Conservation (phyloP, 1,140 invertebrate genomes). For the Chrysopa pallens region DNA sequence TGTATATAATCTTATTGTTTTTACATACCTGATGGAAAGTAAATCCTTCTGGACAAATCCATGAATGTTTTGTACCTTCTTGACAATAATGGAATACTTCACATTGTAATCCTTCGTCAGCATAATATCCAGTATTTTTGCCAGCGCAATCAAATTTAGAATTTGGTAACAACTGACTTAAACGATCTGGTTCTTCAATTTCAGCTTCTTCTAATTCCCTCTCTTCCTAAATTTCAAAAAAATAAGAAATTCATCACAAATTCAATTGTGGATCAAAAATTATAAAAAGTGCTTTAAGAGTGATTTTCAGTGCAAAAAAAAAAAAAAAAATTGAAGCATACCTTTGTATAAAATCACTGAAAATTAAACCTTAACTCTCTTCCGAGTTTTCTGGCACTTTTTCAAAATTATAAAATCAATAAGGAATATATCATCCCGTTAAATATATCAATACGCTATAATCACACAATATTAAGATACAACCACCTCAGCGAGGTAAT, state of each 20-base stretch:
- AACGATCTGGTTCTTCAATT: constrained; percentile 68
- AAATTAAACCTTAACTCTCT: not conserved
- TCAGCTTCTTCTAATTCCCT: constrained; percentile 49
- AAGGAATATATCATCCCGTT: too few relatives aligned
- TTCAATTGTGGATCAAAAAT: too few relatives aligned
- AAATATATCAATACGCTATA: too few relatives aligned
- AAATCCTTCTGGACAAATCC: constrained; percentile 84
- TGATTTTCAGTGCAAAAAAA: too few relatives aligned
- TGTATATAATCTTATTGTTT: too few relatives aligned
- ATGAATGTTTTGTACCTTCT: constrained; percentile 75
- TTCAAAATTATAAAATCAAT: too few relatives aligned
- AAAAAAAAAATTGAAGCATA: too few relatives aligned
- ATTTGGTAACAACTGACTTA: constrained; percentile 57
- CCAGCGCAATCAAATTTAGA: constrained; percentile 66
- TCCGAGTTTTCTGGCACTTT: too few relatives aligned
- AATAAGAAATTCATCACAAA: not conserved
- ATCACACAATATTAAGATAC: too few relatives aligned
- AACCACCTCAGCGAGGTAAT: too few relatives aligned
- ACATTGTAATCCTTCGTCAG: constrained; percentile 72
- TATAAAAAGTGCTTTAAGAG: too few relatives aligned
- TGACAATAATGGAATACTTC: constrained; percentile 92
- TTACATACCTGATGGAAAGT: constrained; percentile 71
- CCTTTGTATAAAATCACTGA: not conserved
- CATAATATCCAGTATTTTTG: constrained; percentile 78
- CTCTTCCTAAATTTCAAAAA: constrained; percentile 18